Conservation (phyloP, 2,797 vertebrate genomes). For the Okamejei kenojei region DNA sequence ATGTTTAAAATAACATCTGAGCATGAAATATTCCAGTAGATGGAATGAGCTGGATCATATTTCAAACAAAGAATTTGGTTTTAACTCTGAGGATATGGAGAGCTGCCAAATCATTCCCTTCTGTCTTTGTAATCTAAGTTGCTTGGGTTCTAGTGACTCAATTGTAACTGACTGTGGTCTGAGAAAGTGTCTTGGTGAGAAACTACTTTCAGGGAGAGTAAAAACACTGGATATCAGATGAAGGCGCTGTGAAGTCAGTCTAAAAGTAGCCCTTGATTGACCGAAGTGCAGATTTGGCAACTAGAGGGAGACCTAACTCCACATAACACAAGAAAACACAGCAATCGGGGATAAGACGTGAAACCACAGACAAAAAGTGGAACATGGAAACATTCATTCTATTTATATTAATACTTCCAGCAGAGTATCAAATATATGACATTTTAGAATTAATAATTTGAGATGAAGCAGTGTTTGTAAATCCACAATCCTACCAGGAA, state of each 20-base stretch:
- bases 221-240: not conserved
- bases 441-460: slow-evolving; percentile 19
- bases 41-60: not conserved
- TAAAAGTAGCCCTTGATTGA: no score
- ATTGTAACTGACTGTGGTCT: no score
- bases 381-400: not conserved
- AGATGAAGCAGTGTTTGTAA: not conserved
- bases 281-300: not conserved
- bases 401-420: not conserved
- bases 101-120: not conserved
- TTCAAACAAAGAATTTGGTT: not conserved
- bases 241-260: not conserved
- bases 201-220: not conserved
- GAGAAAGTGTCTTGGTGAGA: no score
- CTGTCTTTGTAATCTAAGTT: not conserved
- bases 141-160: not conserved
- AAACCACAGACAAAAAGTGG: not conserved
- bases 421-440: not conserved
- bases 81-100: not conserved
- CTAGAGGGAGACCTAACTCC: slow-evolving; percentile 32
- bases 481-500: not conserved
- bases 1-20: not conserved
- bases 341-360: not conserved
- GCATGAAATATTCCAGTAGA: not conserved
- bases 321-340: not conserved